Evolutionary conservation across 1,140 invertebrate genomes (phyloP).

Genomic region (Achroia grisella): DNA sequence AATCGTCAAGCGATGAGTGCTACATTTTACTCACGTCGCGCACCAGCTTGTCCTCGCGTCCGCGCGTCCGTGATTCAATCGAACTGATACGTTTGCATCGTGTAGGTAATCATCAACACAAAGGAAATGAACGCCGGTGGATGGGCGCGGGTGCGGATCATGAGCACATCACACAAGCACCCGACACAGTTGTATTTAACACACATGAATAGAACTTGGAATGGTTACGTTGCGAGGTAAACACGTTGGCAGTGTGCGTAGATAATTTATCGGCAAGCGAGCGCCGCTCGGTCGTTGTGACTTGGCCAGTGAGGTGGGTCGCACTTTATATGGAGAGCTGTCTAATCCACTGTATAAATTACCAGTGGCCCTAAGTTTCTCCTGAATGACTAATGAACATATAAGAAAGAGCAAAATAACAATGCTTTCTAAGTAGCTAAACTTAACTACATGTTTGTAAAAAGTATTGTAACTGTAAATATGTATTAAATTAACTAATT

Average conservation of each 20-base stretch:
- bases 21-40: conserved; percentile 14
- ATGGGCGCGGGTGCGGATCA: neutral
- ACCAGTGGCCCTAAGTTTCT: conserved; percentile 51
- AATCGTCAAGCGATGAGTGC: neutral
- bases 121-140: conserved; percentile 18
- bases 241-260: conserved; percentile 33
- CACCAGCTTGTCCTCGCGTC: conserved; percentile 6
- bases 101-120: conserved; percentile 20
- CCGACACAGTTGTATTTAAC: conserved; percentile 1
- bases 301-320: conserved; percentile 33
- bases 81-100: conserved; percentile 16
- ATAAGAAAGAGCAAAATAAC: conserved; percentile 41
- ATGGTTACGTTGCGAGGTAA: neutral
- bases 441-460: neutral
- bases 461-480: too few species aligned
- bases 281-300: conserved; percentile 28
- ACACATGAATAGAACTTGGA: conserved; percentile 2
- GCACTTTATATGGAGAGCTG: conserved; percentile 61
- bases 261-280: conserved; percentile 53
- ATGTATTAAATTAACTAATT: too few species aligned
- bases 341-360: conserved; percentile 60
- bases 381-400: conserved; percentile 50
- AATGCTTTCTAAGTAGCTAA: conserved; percentile 35
- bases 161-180: conserved; percentile 10
- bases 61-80: conserved; percentile 16